Conservation (phyloP, 2,888 invertebrate genomes). For the Theodoxus fluviatilis region DNA sequence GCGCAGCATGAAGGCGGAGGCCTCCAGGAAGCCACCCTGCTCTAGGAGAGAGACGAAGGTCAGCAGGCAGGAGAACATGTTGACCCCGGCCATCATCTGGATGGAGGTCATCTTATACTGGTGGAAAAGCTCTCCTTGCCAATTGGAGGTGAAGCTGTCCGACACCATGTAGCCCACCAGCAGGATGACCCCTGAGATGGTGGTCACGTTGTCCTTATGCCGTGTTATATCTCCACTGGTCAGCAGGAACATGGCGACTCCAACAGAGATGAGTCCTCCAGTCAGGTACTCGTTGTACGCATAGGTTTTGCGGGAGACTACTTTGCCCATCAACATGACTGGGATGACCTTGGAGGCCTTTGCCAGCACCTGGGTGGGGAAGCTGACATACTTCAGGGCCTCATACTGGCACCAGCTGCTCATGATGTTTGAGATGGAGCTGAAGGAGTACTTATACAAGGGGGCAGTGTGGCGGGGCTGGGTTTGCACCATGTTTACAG, state of each 20-base stretch:
- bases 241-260: conserved; percentile 89
- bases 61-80: conserved; percentile 89
- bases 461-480: conserved; percentile 77
- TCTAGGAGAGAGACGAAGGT: conserved; percentile 85
- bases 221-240: conserved; percentile 70
- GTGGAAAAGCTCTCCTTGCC: conserved; percentile 91
- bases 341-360: conserved; percentile 87
- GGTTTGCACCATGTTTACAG: conserved; percentile 41
- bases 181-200: conserved; percentile 83
- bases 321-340: conserved; percentile 97
- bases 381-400: conserved; percentile 96
- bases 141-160: conserved; percentile 98
- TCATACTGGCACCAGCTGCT: conserved; percentile 99
- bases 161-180: conserved; percentile 90
- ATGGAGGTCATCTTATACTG: conserved; percentile 80
- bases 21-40: conserved; percentile 81
- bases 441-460: conserved; percentile 91
- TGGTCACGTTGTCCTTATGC: conserved; percentile 73
- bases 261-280: conserved; percentile 86
- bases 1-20: conserved; percentile 77
- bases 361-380: conserved; percentile 88
- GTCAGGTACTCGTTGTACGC: conserved; percentile 90
- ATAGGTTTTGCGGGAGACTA: conserved; percentile 86
- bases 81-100: conserved; percentile 97
- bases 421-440: conserved; percentile 95